Base-by-base conservation (phyloP, 2,888 invertebrate species). In the Lobophora halterata region DNA sequence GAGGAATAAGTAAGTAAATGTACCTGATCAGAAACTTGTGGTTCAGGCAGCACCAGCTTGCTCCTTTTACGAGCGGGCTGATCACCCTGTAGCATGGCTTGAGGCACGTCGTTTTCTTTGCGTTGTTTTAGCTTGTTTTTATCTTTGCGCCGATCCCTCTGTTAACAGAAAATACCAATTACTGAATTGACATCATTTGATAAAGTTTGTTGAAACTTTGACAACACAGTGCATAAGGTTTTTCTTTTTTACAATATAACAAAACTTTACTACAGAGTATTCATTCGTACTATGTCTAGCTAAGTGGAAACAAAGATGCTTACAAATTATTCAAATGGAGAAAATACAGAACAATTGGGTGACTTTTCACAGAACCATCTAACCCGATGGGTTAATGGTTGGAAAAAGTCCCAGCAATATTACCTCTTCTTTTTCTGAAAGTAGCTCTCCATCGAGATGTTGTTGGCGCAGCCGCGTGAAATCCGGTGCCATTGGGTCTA, bases 91-190 rank as follows among this genome's bases (percentile, higher is more conserved):
- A 95, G 79, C 92, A 97, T 94, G 0, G 96, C 94, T 56, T 93
- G 91, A 0, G 98, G 97, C 49, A 99, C 95, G 57, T 97, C 97
- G 71, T 97, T 97, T 64, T 99, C 99, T 71, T 98, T 98, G 28
- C 97, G 91, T 65, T 97, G 95, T 73, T 98, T 98, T 56, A 98
- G 78, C 74, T 97, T 98, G 43, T 95, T 94, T 64, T 98, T 98
- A 71, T 99, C 99, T 66, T 98, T 98, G 34, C 95, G 93, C 5
- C 98, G 91, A 65, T 98, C 97, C 52, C 94, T 91, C 91, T 93
- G 71, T 20, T 75, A 72, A 25, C 25, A 14, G 16, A 24, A 8
- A 2, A 9, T n/a, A n/a, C n/a, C n/a, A n/a, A n/a, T n/a, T n/a
- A n/a, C n/a, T n/a, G n/a, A n/a, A n/a, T n/a, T n/a, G n/a, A n/a